A percentile compares a stretch with the other conserved stretches of the same genome.
Evolutionary conservation across 1,140 invertebrate genomes (phyloP).

Genomic region (Pinna nobilis): DNA sequence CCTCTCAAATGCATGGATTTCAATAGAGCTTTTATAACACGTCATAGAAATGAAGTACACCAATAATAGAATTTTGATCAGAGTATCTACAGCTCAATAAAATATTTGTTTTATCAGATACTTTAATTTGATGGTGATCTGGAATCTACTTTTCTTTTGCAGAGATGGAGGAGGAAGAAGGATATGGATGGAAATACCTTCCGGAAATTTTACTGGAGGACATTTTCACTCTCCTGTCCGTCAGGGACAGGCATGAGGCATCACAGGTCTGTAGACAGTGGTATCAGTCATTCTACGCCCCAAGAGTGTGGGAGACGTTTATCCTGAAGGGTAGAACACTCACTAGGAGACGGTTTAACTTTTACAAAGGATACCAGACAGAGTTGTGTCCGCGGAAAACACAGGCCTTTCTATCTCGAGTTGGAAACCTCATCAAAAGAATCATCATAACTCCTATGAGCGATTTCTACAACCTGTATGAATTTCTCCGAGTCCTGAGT

Average conservation of each 20-base stretch:
- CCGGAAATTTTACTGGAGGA: slow-evolving; percentile 87
- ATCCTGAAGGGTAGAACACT: slow-evolving; percentile 83
- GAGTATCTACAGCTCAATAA: too few relatives aligned
- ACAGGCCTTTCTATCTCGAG: slow-evolving; percentile 81
- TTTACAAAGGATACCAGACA: slow-evolving; percentile 84
- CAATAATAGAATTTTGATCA: not conserved
- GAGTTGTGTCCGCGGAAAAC: slow-evolving; percentile 60
- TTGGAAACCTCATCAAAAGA: slow-evolving; percentile 82
- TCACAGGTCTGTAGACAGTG: slow-evolving; percentile 84
- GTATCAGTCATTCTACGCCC: slow-evolving; percentile 85
- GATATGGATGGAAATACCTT: slow-evolving; percentile 80
- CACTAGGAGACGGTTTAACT: slow-evolving; percentile 85
- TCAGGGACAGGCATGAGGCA: slow-evolving; percentile 83
- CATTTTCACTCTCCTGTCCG: slow-evolving; percentile 83
- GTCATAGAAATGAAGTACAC: too few relatives aligned
- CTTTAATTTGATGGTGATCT: too few relatives aligned
- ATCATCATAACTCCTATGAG: slow-evolving; percentile 84
- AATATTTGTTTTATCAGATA: too few relatives aligned
- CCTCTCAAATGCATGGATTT: too few relatives aligned
- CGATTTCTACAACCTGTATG: slow-evolving; percentile 89
- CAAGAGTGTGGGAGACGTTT: slow-evolving; percentile 81
- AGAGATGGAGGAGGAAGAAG: slow-evolving; percentile 23
- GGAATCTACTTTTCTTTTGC: not conserved
- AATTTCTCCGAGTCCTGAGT: slow-evolving; percentile 79
- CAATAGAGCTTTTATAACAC: too few relatives aligned